Conservation (phyloP, 2,888 invertebrate species). For the Heteromyza rotundicornis region DNA sequence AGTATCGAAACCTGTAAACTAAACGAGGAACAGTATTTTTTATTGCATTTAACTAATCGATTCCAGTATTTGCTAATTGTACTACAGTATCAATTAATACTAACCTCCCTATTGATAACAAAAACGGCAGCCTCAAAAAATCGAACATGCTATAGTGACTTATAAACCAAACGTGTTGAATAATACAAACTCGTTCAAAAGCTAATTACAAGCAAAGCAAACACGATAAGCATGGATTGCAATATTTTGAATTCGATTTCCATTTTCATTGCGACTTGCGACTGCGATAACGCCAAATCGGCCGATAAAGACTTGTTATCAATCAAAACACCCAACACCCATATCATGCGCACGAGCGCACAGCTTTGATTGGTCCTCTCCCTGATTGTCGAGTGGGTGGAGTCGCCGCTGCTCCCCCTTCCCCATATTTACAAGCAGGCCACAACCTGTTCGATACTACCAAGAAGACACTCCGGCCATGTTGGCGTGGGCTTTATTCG, state of each 20-base stretch:
- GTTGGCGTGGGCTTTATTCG: background rate
- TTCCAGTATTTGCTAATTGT: too few relatives aligned
- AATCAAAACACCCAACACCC: constrained; percentile 50
- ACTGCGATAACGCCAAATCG: constrained; percentile 45
- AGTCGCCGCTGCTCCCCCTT: constrained; percentile 32
- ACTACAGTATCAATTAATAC: constrained; percentile 14
- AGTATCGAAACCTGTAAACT: too few relatives aligned
- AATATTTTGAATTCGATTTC: background rate
- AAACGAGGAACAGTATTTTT: too few relatives aligned
- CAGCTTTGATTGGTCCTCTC: constrained; percentile 35
- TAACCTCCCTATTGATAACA: background rate
- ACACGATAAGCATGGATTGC: background rate
- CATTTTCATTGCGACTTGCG: too few relatives aligned
- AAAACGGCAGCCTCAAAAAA: background rate
- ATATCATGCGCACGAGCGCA: constrained; percentile 36
- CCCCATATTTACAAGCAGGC: background rate
- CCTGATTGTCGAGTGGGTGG: constrained; percentile 31
- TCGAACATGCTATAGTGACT: too few relatives aligned
- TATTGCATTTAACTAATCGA: too few relatives aligned
- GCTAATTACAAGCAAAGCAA: background rate
- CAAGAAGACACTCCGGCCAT: too few relatives aligned
- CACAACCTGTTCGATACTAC: constrained; percentile 17
- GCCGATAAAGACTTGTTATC: constrained; percentile 59
- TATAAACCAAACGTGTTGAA: too few relatives aligned
- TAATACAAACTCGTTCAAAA: background rate